Percentiles rank a stretch among this genome's conserved stretches.
These are phyloP conservation scores for Drosophila parvula DNA, from an alignment of 1,140 invertebrate genomes.

Conservation along the genomic window DNA sequence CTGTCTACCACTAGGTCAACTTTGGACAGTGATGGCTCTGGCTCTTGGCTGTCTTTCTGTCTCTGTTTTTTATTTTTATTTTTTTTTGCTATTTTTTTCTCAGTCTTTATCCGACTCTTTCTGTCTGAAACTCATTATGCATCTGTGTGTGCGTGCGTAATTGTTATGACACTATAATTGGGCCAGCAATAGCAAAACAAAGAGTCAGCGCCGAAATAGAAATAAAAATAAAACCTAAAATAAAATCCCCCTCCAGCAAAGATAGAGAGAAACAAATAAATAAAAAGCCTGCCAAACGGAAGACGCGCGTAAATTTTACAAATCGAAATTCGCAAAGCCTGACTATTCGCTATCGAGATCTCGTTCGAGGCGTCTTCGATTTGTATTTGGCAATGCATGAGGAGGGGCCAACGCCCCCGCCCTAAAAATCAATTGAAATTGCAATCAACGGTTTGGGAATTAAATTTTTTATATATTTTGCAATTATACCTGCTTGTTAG, in stretches of 20 bases:
- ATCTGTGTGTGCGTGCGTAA: slow-evolving; percentile 48
- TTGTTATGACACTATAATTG: slow-evolving; percentile 79
- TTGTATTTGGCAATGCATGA: slow-evolving; percentile 35
- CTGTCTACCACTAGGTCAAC: slow-evolving; percentile 70
- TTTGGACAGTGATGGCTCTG: slow-evolving; percentile 55
- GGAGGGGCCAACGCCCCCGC: slow-evolving; percentile 22
- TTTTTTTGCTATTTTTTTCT: slow-evolving; percentile 24
- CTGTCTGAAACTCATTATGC: slow-evolving; percentile 61
- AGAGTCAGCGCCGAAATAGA: slow-evolving; percentile 25
- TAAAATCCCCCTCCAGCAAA: slow-evolving; percentile 16
- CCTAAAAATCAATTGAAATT: slow-evolving; percentile 7
- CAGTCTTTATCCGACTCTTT: slow-evolving; percentile 47
- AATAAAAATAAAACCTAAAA: slow-evolving; percentile 20
- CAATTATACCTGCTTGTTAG: not conserved
- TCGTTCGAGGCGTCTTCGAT: slow-evolving; percentile 21
- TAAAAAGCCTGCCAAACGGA: slow-evolving; percentile 44
- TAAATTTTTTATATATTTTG: slow-evolving; percentile 1
- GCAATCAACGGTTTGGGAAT: slow-evolving; percentile 6
- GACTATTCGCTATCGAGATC: slow-evolving; percentile 46
- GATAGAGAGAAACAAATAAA: slow-evolving; percentile 21
- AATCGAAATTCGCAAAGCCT: slow-evolving; percentile 53
- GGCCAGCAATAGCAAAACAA: slow-evolving; percentile 48
- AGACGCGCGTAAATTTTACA: slow-evolving; percentile 68
- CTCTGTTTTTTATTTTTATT: slow-evolving; percentile 13
- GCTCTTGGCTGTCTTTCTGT: slow-evolving; percentile 33